Evolutionary conservation across 2,113 vertebrate species (phyloP).

Genomic region (Hypocryptadius cinnamomeus): DNA sequence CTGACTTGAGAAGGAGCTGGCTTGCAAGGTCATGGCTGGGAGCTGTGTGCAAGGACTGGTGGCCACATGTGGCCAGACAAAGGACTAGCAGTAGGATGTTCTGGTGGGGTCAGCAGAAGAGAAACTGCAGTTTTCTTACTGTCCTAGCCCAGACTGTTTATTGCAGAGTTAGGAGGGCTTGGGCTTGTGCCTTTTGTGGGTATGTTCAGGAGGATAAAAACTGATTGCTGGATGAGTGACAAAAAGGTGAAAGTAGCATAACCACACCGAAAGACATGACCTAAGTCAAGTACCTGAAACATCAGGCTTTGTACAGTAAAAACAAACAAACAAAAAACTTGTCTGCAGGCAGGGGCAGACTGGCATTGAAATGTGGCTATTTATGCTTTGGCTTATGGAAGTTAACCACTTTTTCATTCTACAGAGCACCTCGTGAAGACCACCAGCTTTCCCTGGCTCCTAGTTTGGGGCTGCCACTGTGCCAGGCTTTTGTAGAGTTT

Average conservation of each 20-base stretch:
- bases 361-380: not conserved
- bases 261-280: not conserved
- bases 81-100: not conserved
- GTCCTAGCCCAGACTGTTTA: not conserved
- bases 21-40: not conserved
- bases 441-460: slow-evolving; percentile 74
- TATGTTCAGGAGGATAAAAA: not conserved
- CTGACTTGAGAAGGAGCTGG: not conserved
- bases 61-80: not conserved
- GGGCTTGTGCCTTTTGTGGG: not conserved
- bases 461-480: slow-evolving; percentile 79
- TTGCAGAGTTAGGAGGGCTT: not conserved
- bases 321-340: not conserved
- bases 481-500: slow-evolving; percentile 85
- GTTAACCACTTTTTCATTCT: not conserved
- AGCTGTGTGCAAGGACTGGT: not conserved
- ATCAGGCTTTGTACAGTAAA: not conserved
- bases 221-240: not conserved
- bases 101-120: not conserved
- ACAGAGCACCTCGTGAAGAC: slow-evolving; percentile 76
- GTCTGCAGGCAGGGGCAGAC: not conserved
- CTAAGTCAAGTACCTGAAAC: not conserved
- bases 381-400: not conserved
- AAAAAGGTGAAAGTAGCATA: not conserved
- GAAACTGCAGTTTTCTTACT: not conserved